These are phyloP conservation scores for Bubalus kerabau DNA, from an alignment of 2,113 vertebrate species.

Conservation along the genomic window DNA sequence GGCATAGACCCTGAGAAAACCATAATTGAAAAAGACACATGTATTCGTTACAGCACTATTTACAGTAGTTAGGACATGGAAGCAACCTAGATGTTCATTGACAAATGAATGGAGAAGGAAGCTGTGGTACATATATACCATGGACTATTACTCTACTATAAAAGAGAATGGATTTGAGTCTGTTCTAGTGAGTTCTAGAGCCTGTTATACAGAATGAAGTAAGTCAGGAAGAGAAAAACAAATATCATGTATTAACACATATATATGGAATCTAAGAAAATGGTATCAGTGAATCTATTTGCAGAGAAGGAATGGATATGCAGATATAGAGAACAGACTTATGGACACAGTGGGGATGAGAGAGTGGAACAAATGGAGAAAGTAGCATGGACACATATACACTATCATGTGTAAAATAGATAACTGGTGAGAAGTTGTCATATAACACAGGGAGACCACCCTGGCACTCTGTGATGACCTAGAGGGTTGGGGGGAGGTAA, in stretches of 20 bases:
- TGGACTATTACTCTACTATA: neutral
- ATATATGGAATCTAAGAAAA: neutral
- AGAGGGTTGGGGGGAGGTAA: neutral
- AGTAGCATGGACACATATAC: neutral
- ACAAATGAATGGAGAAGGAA: neutral
- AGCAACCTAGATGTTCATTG: neutral
- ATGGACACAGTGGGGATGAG: neutral
- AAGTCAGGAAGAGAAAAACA: neutral
- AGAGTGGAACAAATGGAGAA: neutral
- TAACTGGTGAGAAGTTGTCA: neutral
- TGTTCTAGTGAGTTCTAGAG: neutral
- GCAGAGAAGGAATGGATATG: neutral
- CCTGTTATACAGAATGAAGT: neutral
- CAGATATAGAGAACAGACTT: neutral
- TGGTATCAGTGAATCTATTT: neutral
- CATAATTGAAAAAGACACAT: neutral
- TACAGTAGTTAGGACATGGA: neutral
- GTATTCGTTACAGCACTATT: neutral
- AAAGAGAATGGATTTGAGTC: neutral
- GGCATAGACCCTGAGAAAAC: neutral
- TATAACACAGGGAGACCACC: neutral
- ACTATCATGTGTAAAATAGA: neutral
- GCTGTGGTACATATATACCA: neutral
- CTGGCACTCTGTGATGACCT: neutral
- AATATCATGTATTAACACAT: neutral